Evolutionary conservation across 1,140 invertebrate genomes (phyloP), one percentile per base, ranked within the genome.

Genomic region (Atta cephalotes): DNA sequence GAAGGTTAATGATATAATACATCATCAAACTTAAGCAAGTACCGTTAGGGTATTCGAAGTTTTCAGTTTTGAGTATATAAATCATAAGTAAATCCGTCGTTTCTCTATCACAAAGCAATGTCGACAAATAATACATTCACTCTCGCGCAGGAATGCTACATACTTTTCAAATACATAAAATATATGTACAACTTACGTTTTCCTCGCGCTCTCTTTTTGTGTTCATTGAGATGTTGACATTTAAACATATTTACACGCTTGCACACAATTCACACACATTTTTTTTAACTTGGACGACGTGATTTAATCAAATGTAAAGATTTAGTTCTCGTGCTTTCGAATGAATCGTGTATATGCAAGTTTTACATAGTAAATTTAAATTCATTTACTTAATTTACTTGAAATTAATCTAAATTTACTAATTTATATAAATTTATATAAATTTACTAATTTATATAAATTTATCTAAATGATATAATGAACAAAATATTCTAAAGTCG

Each of bases 101-200:
- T n/a, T 21, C 2, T 3, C 4, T 53, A 58, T 60, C 89, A 88
- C 31, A 86, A 90, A 91, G 62, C 62, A 65, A 14, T 49, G 28
- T 87, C 91, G 89, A 90, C 66, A 70, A 65, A 80, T 87, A 87
- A 86, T 90, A 56, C 45, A 53, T 9, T 35, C 45, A 56, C 18
- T 66, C 39, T 66, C 62, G 7, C 45, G 45, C 45, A 31, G 90
- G 92, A 93, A 92, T 93, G 92, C 85, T 91, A 88, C 77, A 85
- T 81, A 74, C 85, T 49, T 90, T 53, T 76, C 85, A 88, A 28
- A 89, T 88, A 87, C 78, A 77, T 77, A 72, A 84, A 72, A 87
- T 92, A 87, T 92, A 92, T 92, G 5, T 92, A 92, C 92, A 92
- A 35, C 72, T 25, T 85, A 56, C 1, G 7, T 16, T 16, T 31